Conservation (phyloP, 2,888 invertebrate species). For the Philonicus albiceps region DNA sequence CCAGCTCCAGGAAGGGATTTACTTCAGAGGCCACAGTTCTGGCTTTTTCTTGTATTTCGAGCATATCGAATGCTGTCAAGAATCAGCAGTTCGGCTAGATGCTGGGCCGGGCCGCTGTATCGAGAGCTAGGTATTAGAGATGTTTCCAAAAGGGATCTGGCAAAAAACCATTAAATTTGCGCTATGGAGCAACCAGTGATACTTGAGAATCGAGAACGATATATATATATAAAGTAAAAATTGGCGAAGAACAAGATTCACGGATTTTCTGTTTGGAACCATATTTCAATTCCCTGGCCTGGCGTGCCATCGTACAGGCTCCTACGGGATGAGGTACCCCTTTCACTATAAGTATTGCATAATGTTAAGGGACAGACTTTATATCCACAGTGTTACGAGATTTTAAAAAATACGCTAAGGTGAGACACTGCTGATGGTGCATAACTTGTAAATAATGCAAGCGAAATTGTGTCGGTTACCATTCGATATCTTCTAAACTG, state of each 20-base stretch:
- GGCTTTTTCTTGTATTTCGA: not conserved
- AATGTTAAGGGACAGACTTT: not conserved
- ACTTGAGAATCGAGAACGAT: not conserved
- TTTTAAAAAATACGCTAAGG: not conserved
- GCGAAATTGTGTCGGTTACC: not conserved
- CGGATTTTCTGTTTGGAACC: conserved; percentile 5
- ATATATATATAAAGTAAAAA: not conserved
- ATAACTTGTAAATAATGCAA: not conserved
- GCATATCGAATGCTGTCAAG: not conserved
- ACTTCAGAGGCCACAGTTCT: not conserved
- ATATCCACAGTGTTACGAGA: conserved; percentile 17
- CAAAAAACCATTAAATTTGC: conserved; percentile 17
- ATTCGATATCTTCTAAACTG: not conserved
- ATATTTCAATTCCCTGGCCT: conserved; percentile 13
- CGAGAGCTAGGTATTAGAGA: conserved; percentile 1
- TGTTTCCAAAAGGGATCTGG: not conserved
- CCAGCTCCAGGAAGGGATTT: conserved; percentile 2
- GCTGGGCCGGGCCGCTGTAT: not conserved
- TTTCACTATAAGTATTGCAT: not conserved
- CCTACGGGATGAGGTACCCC: not conserved
- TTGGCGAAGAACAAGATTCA: not conserved
- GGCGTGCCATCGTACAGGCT: not conserved
- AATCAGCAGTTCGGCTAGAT: not conserved
- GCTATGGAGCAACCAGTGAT: conserved; percentile 7
- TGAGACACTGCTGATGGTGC: not conserved